Base-by-base conservation (phyloP, 2,888 invertebrate species). In the Lamproptera curius region DNA sequence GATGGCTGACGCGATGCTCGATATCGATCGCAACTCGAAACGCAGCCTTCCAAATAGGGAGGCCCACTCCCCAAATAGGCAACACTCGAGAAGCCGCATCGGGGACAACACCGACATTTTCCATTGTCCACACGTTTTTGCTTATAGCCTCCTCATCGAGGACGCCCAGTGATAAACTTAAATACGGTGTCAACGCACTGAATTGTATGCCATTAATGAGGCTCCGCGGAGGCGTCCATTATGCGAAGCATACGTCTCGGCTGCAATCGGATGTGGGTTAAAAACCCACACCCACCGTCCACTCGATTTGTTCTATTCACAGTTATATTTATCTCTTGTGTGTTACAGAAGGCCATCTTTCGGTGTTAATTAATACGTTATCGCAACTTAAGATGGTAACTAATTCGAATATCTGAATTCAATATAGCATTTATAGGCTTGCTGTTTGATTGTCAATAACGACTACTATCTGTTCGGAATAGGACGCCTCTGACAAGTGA, bases 21-120 rank as follows among this genome's bases (percentile, higher is more conserved):
- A 83, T 84, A 80, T 73, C 66, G 77, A 84, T 82, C 80, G 68
- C 70, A 68, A 73, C 80, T 79, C 74, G 84, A 74, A 73, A 65
- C 70, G 69, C 85, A 87, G 86, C 76, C 73, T 87, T 84, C 87
- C 87, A 77, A 86, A 87, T 87, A 85, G 76, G 87, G 85, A 3
- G 57, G 57, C 55, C 65, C 58, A 63, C 61, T 76, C 58, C 84
- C 85, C 67, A 86, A 86, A 86, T 86, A 83, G 87, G 87, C 73
- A 79, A 66, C 69, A 72, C 64, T 62, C 67, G 58, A 56, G 63
- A 64, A 62, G 66, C 63, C 65, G 65, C 62, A 78, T 80, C 73
- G 82, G 78, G 82, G 78, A 71, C 81, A 64, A 65, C 65, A 57
- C 70, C 62, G 68, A 65, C 70, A 77, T 73, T 72, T 78, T 76